A percentile compares a stretch with the other conserved stretches of the same genome.
Conservation (phyloP, 2,888 invertebrate species). For the Saturnia pavonia region DNA sequence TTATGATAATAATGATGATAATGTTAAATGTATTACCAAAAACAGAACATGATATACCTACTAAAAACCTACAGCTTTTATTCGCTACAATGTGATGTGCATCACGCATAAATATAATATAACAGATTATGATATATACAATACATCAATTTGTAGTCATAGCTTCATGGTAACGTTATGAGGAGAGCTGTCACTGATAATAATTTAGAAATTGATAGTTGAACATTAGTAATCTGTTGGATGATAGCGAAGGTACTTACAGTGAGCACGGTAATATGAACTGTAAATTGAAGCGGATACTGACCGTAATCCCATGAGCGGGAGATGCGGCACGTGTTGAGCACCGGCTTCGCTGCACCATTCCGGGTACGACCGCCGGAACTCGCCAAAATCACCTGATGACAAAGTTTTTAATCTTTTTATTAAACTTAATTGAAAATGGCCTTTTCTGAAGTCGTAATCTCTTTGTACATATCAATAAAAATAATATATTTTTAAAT, state of each 20-base stretch:
- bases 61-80: too few species aligned
- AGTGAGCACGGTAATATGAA: neutral
- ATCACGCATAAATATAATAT: neutral
- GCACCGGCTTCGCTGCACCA: slow-evolving; percentile 93
- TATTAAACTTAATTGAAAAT: neutral
- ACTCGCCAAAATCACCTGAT: slow-evolving; percentile 93
- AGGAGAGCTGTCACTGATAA: slow-evolving; percentile 20
- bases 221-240: slow-evolving; percentile 16
- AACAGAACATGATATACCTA: neutral
- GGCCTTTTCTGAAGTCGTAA: neutral
- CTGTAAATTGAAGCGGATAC: slow-evolving; percentile 31
- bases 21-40: too few species aligned
- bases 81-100: neutral
- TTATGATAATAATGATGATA: too few species aligned
- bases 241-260: slow-evolving; percentile 13
- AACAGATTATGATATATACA: neutral
- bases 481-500: neutral
- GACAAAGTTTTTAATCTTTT: slow-evolving; percentile 38
- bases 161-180: slow-evolving; percentile 19
- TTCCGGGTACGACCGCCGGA: slow-evolving; percentile 92
- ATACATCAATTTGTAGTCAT: slow-evolving; percentile 17
- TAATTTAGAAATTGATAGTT: slow-evolving; percentile 23
- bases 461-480: neutral
- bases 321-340: slow-evolving; percentile 82
- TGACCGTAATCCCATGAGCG: slow-evolving; percentile 80